A percentile compares a stretch with the other conserved stretches of the same genome.
phyloP scores from a whole-genome alignment of 2,888 invertebrate species.

The Teleiodes luculella region DNA sequence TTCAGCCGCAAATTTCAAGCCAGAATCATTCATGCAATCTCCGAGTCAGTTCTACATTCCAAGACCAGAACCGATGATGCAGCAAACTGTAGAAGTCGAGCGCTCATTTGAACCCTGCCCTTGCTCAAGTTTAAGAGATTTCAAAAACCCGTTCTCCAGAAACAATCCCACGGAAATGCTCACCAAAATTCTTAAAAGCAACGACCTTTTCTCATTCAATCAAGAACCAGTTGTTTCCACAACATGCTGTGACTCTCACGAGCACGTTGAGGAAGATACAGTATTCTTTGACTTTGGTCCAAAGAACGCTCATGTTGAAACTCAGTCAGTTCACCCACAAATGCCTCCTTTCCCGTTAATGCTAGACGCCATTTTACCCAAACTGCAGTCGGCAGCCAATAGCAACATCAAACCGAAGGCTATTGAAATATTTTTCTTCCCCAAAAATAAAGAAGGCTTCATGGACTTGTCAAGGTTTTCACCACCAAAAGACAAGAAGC shows the following conservation, averaged over 20 bases:
- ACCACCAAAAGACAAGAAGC: conserved; percentile 30
- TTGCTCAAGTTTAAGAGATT: conserved; percentile 41
- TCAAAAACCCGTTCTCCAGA: conserved; percentile 35
- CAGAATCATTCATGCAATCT: conserved; percentile 14
- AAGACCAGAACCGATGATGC: conserved; percentile 27
- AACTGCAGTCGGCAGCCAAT: conserved; percentile 25
- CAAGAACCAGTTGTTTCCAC: conserved; percentile 46
- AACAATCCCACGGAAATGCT: conserved; percentile 46
- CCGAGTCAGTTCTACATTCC: conserved; percentile 22
- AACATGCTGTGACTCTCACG: conserved; percentile 61
- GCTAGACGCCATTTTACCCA: conserved; percentile 38
- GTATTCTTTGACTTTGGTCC: conserved; percentile 50
- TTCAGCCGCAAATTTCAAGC: conserved; percentile 5
- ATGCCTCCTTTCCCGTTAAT: conserved; percentile 39
- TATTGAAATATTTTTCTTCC: conserved; percentile 59
- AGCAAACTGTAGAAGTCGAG: conserved; percentile 24
- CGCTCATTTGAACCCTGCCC: conserved; percentile 40
- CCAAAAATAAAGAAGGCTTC: conserved; percentile 48
- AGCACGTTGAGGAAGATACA: conserved; percentile 51
- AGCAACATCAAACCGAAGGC: conserved; percentile 40
- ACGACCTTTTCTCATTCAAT: conserved; percentile 46
- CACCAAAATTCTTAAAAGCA: conserved; percentile 50
- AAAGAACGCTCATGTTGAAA: conserved; percentile 25
- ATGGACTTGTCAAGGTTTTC: conserved; percentile 28
- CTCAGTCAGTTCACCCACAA: neutral